Evolutionary conservation across 2,888 invertebrate genomes (phyloP).

Genomic region (Andrena flavipes): DNA sequence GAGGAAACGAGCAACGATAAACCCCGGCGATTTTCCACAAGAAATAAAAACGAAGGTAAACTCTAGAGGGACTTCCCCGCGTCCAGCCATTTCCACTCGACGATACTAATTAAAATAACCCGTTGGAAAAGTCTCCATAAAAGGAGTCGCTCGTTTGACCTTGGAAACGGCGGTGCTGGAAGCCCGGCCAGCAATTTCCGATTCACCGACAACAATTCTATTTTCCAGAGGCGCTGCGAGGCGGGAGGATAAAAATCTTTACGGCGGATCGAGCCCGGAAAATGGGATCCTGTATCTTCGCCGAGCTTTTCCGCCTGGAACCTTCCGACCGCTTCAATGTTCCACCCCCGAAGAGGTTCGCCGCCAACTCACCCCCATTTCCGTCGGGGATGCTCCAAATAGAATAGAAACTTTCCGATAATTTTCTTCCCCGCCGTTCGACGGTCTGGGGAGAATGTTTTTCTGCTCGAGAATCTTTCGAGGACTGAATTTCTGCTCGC

Average conservation of each 20-base stretch:
- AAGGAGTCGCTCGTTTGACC: constrained; percentile 42
- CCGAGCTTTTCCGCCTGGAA: constrained; percentile 20
- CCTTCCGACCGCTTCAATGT: constrained; percentile 8
- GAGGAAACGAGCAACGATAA: not conserved
- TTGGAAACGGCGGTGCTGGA: constrained; percentile 32
- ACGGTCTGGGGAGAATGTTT: not conserved
- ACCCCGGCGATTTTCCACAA: not conserved
- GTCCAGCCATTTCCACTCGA: not conserved
- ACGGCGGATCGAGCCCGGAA: constrained; percentile 62
- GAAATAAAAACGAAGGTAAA: constrained; percentile 33
- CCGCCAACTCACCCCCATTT: constrained; percentile 6
- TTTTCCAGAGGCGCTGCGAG: constrained; percentile 53
- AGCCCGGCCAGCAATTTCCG: constrained; percentile 54
- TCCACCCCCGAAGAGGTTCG: constrained; percentile 10
- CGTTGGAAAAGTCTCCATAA: constrained; percentile 15
- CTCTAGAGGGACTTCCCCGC: not conserved
- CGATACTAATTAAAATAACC: constrained; percentile 48
- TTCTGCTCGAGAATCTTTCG: not conserved
- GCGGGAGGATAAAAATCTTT: constrained; percentile 63
- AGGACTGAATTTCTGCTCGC: not conserved
- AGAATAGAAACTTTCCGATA: constrained; percentile 39
- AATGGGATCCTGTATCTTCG: constrained; percentile 60
- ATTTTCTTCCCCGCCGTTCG: constrained; percentile 10
- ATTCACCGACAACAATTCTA: constrained; percentile 70
- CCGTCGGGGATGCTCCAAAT: constrained; percentile 14